Evolutionary conservation across 92 coral and sea anemone species (phyloP).

Genomic region (Phymanthus crucifer): DNA sequence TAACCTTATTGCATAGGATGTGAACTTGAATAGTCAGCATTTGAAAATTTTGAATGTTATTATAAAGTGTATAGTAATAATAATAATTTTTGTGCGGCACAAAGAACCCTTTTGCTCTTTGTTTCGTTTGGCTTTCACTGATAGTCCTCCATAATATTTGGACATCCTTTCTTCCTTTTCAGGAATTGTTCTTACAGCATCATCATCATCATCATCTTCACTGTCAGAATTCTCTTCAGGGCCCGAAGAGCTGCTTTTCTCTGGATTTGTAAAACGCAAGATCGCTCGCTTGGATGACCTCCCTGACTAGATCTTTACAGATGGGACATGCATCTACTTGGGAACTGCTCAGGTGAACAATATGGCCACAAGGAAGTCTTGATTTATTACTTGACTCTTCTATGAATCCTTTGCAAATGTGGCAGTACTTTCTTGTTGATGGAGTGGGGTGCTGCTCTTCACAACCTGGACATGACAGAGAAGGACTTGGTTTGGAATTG

Average conservation of each 20-base stretch:
- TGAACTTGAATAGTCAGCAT: too few species aligned
- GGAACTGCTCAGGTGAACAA: not conserved
- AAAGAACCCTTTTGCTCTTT: conserved; percentile 35
- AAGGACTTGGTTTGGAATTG: not conserved
- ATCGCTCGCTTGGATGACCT: conserved; percentile 9
- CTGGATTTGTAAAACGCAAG: conserved; percentile 20
- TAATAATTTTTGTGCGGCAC: conserved; percentile 30
- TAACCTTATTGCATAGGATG: too few species aligned
- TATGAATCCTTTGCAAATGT: conserved; percentile 15
- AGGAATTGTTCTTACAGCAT: not conserved
- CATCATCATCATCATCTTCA: not conserved
- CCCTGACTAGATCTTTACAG: conserved; percentile 5
- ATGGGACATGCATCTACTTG: conserved; percentile 6
- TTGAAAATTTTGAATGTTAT: too few species aligned
- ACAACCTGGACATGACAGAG: conserved; percentile 27
- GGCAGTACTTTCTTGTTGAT: conserved; percentile 21
- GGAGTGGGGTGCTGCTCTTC: conserved; percentile 13
- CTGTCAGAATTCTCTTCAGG: conserved; percentile 9
- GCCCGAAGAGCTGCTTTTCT: not conserved
- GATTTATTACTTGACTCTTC: not conserved
- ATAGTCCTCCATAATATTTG: conserved; percentile 33
- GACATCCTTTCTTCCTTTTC: conserved; percentile 26
- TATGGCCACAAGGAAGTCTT: conserved; percentile 21
- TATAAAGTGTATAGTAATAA: too few species aligned
- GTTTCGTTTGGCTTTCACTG: conserved; percentile 27